phyloP scores from a whole-genome alignment of 2,797 vertebrate species.

The Smutsia temminckii region DNA sequence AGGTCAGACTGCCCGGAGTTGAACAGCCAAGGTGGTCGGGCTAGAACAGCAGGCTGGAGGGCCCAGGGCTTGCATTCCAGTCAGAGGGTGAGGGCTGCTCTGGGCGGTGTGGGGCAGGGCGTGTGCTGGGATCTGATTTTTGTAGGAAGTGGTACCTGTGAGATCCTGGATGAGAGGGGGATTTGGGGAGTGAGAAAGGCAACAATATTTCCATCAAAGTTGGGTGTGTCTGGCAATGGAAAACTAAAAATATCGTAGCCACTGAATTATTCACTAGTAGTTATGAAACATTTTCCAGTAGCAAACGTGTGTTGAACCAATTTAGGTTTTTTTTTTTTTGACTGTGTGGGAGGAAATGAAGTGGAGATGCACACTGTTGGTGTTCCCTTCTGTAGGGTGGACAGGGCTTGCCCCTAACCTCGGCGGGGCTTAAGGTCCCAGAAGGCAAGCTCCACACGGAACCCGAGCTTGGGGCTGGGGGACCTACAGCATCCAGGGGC shows the following conservation, averaged over 20 bases:
- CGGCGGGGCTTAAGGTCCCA: neutral
- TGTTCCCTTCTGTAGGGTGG: constrained; percentile 26
- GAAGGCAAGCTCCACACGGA: neutral
- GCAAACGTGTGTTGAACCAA: constrained; percentile 59
- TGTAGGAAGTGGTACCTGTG: constrained; percentile 10
- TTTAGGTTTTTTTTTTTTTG: neutral
- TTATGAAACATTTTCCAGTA: constrained; percentile 75
- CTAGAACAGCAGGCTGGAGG: neutral
- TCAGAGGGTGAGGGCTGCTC: neutral
- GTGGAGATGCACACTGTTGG: neutral
- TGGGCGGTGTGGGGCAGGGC: neutral
- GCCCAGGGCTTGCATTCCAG: neutral
- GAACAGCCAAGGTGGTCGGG: neutral
- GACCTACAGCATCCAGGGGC: neutral
- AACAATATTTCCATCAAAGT: constrained; percentile 58
- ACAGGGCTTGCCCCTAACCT: neutral
- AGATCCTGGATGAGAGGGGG: constrained; percentile 11
- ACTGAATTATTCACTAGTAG: constrained; percentile 74
- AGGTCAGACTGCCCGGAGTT: neutral
- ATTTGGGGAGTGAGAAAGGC: constrained; percentile 56
- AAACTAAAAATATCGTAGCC: constrained; percentile 68
- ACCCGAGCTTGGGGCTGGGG: neutral
- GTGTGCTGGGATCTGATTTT: neutral
- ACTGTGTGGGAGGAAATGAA: constrained; percentile 31
- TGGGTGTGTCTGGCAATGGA: constrained; percentile 72